Evolutionary conservation across 2,888 invertebrate genomes (phyloP).

Genomic region (Halictus ligatus): DNA sequence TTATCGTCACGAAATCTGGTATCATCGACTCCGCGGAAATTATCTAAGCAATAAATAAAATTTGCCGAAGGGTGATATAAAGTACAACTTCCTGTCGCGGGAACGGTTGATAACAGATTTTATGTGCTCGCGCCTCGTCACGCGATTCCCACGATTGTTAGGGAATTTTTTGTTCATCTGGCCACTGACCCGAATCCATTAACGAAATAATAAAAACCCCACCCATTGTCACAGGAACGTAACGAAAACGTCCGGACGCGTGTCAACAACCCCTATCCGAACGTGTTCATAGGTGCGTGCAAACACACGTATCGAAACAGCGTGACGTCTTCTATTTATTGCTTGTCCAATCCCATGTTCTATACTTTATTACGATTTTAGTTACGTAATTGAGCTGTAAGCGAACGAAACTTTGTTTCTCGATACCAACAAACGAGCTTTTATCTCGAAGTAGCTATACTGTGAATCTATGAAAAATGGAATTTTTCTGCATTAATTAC

Average conservation of each 20-base stretch:
- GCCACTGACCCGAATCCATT: conserved; percentile 51
- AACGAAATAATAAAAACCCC: conserved; percentile 62
- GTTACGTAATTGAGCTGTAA: neutral
- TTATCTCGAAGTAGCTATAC: neutral
- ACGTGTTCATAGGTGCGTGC: conserved; percentile 32
- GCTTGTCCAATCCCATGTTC: neutral
- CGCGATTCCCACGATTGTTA: conserved; percentile 60
- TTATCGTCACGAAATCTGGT: conserved; percentile 13
- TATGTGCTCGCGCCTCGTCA: conserved; percentile 42
- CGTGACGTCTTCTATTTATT: conserved; percentile 29
- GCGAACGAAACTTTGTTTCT: neutral
- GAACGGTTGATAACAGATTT: conserved; percentile 56
- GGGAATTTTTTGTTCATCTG: conserved; percentile 48
- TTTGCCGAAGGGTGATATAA: conserved; percentile 11
- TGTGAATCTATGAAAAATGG: neutral
- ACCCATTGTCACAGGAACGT: conserved; percentile 52
- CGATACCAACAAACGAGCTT: neutral
- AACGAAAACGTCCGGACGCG: conserved; percentile 38
- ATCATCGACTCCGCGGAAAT: conserved; percentile 25
- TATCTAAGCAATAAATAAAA: conserved; percentile 29
- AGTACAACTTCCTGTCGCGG: conserved; percentile 11
- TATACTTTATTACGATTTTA: neutral
- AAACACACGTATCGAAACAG: conserved; percentile 31
- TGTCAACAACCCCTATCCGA: conserved; percentile 38
- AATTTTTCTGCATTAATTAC: neutral